Conservation (phyloP, 2,113 vertebrate genomes). For the Reinhardtius hippoglossoides region DNA sequence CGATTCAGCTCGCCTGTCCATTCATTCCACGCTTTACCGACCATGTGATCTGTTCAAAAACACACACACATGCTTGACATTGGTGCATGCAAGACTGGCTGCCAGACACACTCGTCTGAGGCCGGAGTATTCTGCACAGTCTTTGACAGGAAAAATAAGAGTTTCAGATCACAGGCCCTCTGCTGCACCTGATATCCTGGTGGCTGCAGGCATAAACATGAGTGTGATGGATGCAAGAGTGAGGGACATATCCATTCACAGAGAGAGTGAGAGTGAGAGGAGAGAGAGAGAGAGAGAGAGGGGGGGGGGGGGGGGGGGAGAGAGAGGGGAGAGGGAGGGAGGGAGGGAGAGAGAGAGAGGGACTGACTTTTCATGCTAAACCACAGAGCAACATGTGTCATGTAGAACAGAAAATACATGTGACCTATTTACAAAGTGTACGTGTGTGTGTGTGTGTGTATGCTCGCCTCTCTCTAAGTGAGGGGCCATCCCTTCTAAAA, state of each 20-base stretch:
- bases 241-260: not conserved
- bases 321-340: not conserved
- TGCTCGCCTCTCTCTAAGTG: conserved; percentile 33
- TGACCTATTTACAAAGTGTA: conserved; percentile 70
- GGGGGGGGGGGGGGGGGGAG: not conserved
- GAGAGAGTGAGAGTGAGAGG: not conserved
- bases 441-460: not conserved
- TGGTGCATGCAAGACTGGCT: conserved; percentile 44
- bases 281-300: not conserved
- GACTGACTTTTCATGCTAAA: conserved; percentile 18
- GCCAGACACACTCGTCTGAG: not conserved
- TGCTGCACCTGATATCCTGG: conserved; percentile 23
- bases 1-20: conserved; percentile 67
- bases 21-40: conserved; percentile 79
- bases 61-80: conserved; percentile 37
- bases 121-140: not conserved
- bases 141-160: conserved; percentile 11
- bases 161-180: not conserved
- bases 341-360: not conserved
- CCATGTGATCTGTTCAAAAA: conserved; percentile 80
- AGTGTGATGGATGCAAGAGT: conserved; percentile 9
- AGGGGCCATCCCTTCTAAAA: conserved; percentile 79
- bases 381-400: conserved; percentile 41
- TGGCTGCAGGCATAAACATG: conserved; percentile 13
- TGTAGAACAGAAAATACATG: conserved; percentile 54